These are phyloP conservation scores for Dicycla oo DNA, from an alignment of 2,888 invertebrate genomes.

Conservation along the genomic window DNA sequence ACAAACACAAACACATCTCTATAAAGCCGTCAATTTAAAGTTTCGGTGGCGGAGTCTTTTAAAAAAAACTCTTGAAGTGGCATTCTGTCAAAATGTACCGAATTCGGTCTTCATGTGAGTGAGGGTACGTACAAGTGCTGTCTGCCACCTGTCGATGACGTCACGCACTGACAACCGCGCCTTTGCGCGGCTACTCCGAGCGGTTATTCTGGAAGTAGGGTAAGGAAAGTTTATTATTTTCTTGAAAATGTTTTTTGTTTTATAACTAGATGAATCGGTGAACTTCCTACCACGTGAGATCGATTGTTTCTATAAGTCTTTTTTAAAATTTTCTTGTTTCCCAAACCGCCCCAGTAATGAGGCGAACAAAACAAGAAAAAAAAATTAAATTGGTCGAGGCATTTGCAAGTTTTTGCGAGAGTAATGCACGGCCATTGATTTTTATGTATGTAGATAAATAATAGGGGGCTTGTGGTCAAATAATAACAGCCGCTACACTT, in stretches of 20 bases:
- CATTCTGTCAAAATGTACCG: conserved; percentile 64
- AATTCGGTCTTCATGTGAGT: conserved; percentile 61
- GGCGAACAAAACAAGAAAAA: too few relatives aligned
- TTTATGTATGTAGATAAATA: too few relatives aligned
- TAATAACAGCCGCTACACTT: too few relatives aligned
- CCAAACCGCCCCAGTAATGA: too few relatives aligned
- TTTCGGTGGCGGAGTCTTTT: conserved; percentile 62
- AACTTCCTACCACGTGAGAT: too few relatives aligned
- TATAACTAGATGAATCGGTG: too few relatives aligned
- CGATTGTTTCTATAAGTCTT: too few relatives aligned
- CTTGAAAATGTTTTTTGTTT: background rate
- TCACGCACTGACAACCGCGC: conserved; percentile 61
- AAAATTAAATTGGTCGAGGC: too few relatives aligned
- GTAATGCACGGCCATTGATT: too few relatives aligned
- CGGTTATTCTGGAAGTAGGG: conserved; percentile 38
- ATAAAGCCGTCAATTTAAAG: conserved; percentile 29
- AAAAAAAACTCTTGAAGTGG: conserved; percentile 62
- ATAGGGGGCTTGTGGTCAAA: too few relatives aligned
- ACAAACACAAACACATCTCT: conserved; percentile 23
- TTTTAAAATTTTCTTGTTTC: too few relatives aligned
- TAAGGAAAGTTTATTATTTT: background rate
- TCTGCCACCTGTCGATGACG: conserved; percentile 69
- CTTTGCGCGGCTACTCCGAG: conserved; percentile 36
- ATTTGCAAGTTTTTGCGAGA: too few relatives aligned
- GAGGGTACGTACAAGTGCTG: conserved; percentile 67